Conservation (phyloP, 2,113 vertebrate species). For the Rhinolophus sinicus region DNA sequence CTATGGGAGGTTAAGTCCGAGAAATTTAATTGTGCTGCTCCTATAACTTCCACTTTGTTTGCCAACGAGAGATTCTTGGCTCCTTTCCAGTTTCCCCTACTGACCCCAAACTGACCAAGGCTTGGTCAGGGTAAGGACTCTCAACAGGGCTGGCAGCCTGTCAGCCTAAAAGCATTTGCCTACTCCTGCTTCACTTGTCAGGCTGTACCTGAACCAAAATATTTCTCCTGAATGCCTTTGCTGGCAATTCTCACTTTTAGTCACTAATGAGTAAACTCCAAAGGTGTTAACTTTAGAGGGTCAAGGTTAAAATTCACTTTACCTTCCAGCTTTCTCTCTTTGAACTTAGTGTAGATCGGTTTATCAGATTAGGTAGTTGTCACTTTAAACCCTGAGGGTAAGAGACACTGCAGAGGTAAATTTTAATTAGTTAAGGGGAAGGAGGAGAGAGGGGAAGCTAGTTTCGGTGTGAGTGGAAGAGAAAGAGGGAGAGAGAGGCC, state of each 20-base stretch:
- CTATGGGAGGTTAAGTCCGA: neutral
- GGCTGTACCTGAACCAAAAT: neutral
- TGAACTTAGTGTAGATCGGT: neutral
- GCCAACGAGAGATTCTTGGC: neutral
- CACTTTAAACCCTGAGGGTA: conserved; percentile 56
- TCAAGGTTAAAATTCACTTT: conserved; percentile 36
- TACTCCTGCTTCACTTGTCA: neutral
- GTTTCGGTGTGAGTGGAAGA: conserved; percentile 1
- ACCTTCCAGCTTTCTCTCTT: conserved; percentile 25
- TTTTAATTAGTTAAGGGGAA: conserved; percentile 59
- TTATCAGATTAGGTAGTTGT: conserved; percentile 62
- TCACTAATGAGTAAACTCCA: conserved; percentile 54
- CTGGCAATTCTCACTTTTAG: conserved; percentile 26
- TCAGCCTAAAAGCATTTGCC: neutral
- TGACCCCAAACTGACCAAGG: neutral
- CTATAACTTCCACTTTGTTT: neutral
- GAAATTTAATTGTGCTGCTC: neutral
- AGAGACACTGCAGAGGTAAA: conserved; percentile 43
- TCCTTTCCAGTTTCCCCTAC: neutral
- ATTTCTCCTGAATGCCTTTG: neutral
- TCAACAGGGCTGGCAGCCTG: neutral
- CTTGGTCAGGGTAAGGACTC: neutral
- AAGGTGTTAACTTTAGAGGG: conserved; percentile 34
- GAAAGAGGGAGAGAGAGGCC: neutral
- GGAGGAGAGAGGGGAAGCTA: neutral